phyloP scores from a whole-genome alignment of 2,888 invertebrate genomes.

The Limnephilus rhombicus region DNA sequence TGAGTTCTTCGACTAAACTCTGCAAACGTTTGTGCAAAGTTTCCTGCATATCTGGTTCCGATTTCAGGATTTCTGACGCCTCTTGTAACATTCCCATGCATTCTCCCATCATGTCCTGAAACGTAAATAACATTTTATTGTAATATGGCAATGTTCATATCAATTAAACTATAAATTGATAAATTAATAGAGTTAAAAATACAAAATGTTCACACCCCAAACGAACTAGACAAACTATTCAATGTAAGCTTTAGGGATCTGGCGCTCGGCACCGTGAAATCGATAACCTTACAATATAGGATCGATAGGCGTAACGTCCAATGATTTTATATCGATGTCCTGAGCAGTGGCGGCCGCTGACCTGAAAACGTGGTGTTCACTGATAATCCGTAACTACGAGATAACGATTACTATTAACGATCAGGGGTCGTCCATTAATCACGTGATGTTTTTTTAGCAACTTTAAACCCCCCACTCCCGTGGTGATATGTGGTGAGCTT shows the following conservation, averaged over 20 bases:
- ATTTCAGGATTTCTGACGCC: slow-evolving; percentile 78
- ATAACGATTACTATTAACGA: too few species aligned
- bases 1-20: slow-evolving; percentile 71
- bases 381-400: too few species aligned
- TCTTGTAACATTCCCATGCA: slow-evolving; percentile 79
- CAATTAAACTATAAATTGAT: background rate
- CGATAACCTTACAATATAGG: too few species aligned
- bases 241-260: background rate
- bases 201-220: background rate
- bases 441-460: too few species aligned
- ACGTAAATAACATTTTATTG: background rate
- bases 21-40: slow-evolving; percentile 75
- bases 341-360: too few species aligned
- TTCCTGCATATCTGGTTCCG: slow-evolving; percentile 80
- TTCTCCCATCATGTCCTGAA: slow-evolving; percentile 78
- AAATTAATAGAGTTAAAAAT: background rate
- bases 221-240: background rate
- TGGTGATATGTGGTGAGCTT: too few species aligned
- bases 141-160: background rate
- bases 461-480: too few species aligned
- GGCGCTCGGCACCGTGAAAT: too few species aligned
- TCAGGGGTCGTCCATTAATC: too few species aligned
- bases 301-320: too few species aligned
- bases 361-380: too few species aligned
- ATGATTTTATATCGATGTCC: too few species aligned